Evolutionary conservation across 2,113 vertebrate species (phyloP).

Genomic region (Pseudolaguvia tuberculata): DNA sequence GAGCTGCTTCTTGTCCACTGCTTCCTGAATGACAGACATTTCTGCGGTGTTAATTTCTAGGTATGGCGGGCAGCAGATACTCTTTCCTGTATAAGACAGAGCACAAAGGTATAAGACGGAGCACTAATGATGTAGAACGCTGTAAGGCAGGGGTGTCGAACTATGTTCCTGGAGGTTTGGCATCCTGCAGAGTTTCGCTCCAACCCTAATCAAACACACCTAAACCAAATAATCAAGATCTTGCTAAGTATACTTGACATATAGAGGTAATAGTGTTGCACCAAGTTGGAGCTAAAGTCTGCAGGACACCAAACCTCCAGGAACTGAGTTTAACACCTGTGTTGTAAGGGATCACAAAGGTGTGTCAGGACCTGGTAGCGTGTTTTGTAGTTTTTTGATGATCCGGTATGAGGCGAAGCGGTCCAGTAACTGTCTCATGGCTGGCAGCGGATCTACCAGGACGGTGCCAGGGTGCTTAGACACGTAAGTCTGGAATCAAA

Average conservation of each 20-base stretch:
- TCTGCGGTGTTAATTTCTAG: constrained; percentile 60
- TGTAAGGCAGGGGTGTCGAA: too few relatives aligned
- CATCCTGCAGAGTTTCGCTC: too few relatives aligned
- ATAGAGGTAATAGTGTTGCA: too few relatives aligned
- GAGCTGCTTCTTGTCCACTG: constrained; percentile 49
- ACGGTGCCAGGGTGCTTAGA: constrained; percentile 60
- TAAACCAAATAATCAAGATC: too few relatives aligned
- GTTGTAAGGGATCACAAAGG: background rate
- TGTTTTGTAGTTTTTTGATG: constrained; percentile 64
- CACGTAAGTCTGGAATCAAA: constrained; percentile 58
- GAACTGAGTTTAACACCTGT: too few relatives aligned
- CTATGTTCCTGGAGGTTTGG: too few relatives aligned
- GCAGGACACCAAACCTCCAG: too few relatives aligned
- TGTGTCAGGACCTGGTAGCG: constrained; percentile 55
- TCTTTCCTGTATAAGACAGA: constrained; percentile 51
- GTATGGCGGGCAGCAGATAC: constrained; percentile 66
- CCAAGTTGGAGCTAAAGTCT: too few relatives aligned
- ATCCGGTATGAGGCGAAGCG: constrained; percentile 67
- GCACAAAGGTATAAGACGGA: background rate
- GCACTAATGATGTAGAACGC: too few relatives aligned
- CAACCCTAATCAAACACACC: too few relatives aligned
- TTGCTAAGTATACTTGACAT: too few relatives aligned
- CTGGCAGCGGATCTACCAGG: constrained; percentile 67
- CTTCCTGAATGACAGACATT: constrained; percentile 51
- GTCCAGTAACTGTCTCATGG: constrained; percentile 66